Percentiles rank a stretch among this genome's conserved stretches.
Conservation (phyloP, 2,113 vertebrate species). For the Notarius lentiginosus region DNA sequence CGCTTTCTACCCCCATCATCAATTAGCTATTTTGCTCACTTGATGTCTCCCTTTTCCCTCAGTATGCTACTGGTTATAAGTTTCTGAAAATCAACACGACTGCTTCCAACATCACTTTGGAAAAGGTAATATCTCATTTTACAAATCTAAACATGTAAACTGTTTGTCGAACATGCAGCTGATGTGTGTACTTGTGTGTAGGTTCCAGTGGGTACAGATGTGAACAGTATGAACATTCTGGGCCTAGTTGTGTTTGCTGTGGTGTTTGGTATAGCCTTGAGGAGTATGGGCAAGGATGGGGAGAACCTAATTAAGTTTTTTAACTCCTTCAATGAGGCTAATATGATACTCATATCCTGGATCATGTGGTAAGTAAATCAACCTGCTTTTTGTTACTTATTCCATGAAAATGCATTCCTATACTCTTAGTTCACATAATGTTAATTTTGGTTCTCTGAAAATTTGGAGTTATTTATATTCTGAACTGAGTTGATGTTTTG, state of each 20-base stretch:
- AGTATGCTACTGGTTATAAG: slow-evolving; percentile 78
- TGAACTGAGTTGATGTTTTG: not conserved
- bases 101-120: slow-evolving; percentile 45
- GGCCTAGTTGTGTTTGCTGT: slow-evolving; percentile 90
- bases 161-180: not conserved
- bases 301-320: slow-evolving; percentile 88
- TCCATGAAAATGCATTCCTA: not conserved
- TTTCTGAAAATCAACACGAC: slow-evolving; percentile 49
- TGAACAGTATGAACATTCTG: slow-evolving; percentile 88
- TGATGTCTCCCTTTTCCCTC: slow-evolving; percentile 41
- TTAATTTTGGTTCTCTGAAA: not conserved
- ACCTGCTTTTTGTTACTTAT: not conserved
- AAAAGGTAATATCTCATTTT: slow-evolving; percentile 66
- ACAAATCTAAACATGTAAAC: not conserved
- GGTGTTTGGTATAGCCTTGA: slow-evolving; percentile 82
- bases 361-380: slow-evolving; percentile 86
- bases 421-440: not conserved
- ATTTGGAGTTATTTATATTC: not conserved
- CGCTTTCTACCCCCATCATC: not conserved
- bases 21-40: not conserved
- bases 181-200: slow-evolving; percentile 45
- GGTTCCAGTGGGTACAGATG: slow-evolving; percentile 70
- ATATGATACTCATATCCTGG: slow-evolving; percentile 91
- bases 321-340: slow-evolving; percentile 89
- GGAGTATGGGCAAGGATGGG: slow-evolving; percentile 84